Base-by-base conservation (phyloP, 2,888 invertebrate species). In the Drosophila diplacantha region DNA sequence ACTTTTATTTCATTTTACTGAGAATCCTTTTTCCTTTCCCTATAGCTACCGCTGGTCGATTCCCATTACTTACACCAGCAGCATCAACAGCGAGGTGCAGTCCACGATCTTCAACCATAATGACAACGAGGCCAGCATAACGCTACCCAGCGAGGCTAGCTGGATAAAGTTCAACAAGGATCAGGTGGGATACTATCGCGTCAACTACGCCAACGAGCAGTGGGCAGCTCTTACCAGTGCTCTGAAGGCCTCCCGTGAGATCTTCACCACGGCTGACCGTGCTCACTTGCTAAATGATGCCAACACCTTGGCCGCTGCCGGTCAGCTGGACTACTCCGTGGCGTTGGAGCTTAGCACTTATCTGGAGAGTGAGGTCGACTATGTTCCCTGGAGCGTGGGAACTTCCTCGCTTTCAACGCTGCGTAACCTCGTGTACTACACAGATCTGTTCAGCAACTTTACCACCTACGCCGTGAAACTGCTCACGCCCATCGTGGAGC, bases 161-260 rank as follows among this genome's bases (percentile, higher is more conserved):
- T 96, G 95, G 94, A 87, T 96, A 14, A 97, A 97, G 89, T 90
- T 97, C 56, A 98, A 98, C 87, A 91, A 92, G 65, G 91, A 94
- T 71, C 95, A 96, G 90, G 90, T 93, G 12, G 97, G 97, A 0
- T 97, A 93, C 87, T 98, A 96, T 87, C 91, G 96, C 59, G 95
- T 97, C 0, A 96, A 96, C 85, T 97, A 98, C 85, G 90, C 92
- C 0, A 71, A 85, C 3, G 88, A 89, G 0, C 91, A 93, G 79
- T 97, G 97, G 96, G 73, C 88, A 22, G 71, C 71, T 4, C 61
- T 88, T 11, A 81, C 63, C 9, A 79, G 86, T 0, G 86, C 89
- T 4, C 84, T 92, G 1, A 71, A 78, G 7, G 58, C 47, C 1
- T 76, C 71, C 0, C 81, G 75, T 3, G 73, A 69, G 4, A 66